These are phyloP conservation scores for Lateolabrax maculatus DNA, from an alignment of 2,797 vertebrate species.

Conservation along the genomic window DNA sequence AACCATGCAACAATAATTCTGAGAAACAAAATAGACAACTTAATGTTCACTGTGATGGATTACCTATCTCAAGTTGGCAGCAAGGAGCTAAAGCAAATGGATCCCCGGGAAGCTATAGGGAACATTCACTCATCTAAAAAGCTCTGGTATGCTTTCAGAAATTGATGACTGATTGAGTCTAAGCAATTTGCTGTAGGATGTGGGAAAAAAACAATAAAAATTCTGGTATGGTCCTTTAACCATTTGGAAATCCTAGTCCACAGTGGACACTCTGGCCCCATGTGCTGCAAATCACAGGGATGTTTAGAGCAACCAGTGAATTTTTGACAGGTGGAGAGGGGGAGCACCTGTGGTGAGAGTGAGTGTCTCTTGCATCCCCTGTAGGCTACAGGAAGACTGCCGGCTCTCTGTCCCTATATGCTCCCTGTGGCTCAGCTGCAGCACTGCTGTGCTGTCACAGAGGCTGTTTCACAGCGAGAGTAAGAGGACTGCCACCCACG, in stretches of 20 bases:
- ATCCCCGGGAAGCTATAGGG: neutral
- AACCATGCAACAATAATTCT: neutral
- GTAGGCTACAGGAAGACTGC: constrained; percentile 54
- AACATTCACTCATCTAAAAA: constrained; percentile 4
- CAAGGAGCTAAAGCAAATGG: neutral
- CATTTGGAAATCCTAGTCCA: neutral
- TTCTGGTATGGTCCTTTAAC: constrained; percentile 8
- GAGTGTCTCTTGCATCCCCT: constrained; percentile 64
- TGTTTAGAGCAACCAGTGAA: constrained; percentile 46
- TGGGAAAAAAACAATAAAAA: neutral
- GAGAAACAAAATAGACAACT: constrained; percentile 11
- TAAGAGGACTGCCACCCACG: constrained; percentile 70
- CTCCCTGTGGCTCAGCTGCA: constrained; percentile 73
- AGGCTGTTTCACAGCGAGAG: constrained; percentile 63
- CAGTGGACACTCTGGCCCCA: constrained; percentile 20
- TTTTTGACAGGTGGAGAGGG: constrained; percentile 63
- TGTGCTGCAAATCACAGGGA: constrained; percentile 47
- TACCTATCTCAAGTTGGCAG: constrained; percentile 6
- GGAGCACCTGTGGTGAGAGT: constrained; percentile 61
- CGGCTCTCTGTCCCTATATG: constrained; percentile 60
- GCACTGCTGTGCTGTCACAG: constrained; percentile 68
- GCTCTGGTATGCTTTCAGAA: neutral
- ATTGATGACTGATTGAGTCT: neutral
- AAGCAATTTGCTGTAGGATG: constrained; percentile 6
- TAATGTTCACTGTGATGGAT: constrained; percentile 26